phyloP scores from a whole-genome alignment of 2,113 vertebrate genomes.

The Eolophus roseicapilla region DNA sequence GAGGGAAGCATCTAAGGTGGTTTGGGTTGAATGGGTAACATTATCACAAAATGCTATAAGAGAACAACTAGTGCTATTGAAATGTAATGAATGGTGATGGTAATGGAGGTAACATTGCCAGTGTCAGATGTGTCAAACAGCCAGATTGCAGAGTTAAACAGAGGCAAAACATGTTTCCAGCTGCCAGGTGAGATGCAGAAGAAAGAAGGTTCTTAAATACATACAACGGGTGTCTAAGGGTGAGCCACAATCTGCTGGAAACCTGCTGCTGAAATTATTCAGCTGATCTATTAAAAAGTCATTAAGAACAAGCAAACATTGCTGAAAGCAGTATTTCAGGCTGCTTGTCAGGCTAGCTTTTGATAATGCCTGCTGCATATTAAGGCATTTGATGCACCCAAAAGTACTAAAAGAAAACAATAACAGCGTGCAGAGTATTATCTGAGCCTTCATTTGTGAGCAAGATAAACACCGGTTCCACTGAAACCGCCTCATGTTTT shows the following conservation, averaged over 20 bases:
- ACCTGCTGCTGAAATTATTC: slow-evolving; percentile 15
- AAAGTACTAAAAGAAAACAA: slow-evolving; percentile 4
- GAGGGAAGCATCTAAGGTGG: not conserved
- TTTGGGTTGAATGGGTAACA: not conserved
- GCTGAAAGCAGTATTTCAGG: not conserved
- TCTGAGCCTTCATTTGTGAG: not conserved
- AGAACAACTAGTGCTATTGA: not conserved
- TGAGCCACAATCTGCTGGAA: not conserved
- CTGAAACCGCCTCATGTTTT: not conserved
- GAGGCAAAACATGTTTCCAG: not conserved
- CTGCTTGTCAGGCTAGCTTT: not conserved
- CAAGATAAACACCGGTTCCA: not conserved
- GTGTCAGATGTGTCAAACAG: not conserved
- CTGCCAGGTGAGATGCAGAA: not conserved
- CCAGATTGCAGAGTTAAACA: not conserved
- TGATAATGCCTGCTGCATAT: not conserved
- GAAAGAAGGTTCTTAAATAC: not conserved
- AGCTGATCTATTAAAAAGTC: not conserved
- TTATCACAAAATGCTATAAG: not conserved
- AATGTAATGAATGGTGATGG: not conserved
- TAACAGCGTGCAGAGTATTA: not conserved
- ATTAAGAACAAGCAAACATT: not conserved
- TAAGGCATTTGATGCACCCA: not conserved
- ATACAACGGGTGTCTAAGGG: not conserved
- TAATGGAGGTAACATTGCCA: not conserved